Evolutionary conservation across 2,888 invertebrate genomes (phyloP), one percentile per base, ranked within the genome.

Genomic region (Rhabditoides inermis): DNA sequence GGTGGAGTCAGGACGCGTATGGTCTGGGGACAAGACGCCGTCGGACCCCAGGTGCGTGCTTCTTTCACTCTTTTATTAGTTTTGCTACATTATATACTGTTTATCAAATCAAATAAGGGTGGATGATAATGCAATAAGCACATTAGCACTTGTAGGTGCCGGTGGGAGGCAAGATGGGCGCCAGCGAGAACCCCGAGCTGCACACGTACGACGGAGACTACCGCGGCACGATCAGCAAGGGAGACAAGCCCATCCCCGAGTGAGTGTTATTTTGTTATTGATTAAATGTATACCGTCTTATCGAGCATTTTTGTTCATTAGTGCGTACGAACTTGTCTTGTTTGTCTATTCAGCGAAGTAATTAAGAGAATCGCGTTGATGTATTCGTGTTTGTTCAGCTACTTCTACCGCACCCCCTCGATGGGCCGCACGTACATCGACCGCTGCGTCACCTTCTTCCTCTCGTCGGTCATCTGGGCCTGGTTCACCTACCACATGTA

Each of bases 401-500:
- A 63, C 54, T 60, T 62, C 60, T 70, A 70, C 58, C 70, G 70
- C 53, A 63, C 61, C n/a, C 68, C 69, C 15, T 63, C 68, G 22
- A 61, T 59, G 52, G 69, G 69, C 25, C 53, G 62, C 18, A 70
- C 70, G n/a, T 67, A 69, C 55, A 69, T 70, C 45, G 70, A 70
- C 47, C 63, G 69, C 12, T 57, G 56, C 28, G 45, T 70, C 27
- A 63, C 63, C 18, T 64, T 63, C 45, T 46, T 62, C 40, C 62
- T 70, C 46, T 65, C 65, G n/a, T 61, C 65, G 35, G 47, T 66
- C n/a, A 47, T 70, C 27, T 69, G 70, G 68, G 60, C 57, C 42
- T 73, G 72, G 72, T 63, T 74, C 56, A 50, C 67, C 30, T 73
- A 73, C 52, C 68, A 71, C 55, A 60, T 75, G 66, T 75, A 75